Evolutionary conservation across 2,888 invertebrate genomes (phyloP).

Genomic region (Ypsolopha sequella): DNA sequence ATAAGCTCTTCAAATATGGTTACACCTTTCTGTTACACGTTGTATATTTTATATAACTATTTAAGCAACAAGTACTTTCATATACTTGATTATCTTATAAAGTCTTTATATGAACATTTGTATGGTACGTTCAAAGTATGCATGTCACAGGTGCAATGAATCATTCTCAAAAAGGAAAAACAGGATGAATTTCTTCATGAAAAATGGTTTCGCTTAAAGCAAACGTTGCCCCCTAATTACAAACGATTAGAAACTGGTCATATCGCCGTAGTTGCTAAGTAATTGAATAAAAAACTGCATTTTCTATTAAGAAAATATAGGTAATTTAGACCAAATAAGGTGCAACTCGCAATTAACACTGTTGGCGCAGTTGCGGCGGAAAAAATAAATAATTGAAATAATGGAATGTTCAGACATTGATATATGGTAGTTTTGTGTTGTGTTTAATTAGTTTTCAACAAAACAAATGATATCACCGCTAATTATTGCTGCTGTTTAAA

Average conservation of each 20-base stretch:
- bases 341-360: conserved; percentile 1
- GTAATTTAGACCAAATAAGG: conserved; percentile 2
- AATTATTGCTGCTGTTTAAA: no score
- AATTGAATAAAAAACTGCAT: conserved; percentile 6
- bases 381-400: conserved; percentile 2
- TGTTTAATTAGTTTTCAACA: neutral
- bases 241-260: conserved; percentile 2
- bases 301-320: conserved; percentile 3
- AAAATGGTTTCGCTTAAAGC: neutral
- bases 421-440: neutral
- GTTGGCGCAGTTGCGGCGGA: neutral
- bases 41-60: no score
- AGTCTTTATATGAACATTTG: no score
- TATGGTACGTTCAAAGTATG: no score
- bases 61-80: no score
- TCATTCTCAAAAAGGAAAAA: neutral
- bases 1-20: no score
- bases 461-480: no score
- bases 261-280: neutral
- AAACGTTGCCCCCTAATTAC: neutral
- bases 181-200: neutral
- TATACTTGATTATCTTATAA: no score
- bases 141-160: neutral
- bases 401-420: conserved; percentile 1
- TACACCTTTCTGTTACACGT: no score